Base-by-base conservation (phyloP, 2,888 invertebrate species). In the Athalia rosae region DNA sequence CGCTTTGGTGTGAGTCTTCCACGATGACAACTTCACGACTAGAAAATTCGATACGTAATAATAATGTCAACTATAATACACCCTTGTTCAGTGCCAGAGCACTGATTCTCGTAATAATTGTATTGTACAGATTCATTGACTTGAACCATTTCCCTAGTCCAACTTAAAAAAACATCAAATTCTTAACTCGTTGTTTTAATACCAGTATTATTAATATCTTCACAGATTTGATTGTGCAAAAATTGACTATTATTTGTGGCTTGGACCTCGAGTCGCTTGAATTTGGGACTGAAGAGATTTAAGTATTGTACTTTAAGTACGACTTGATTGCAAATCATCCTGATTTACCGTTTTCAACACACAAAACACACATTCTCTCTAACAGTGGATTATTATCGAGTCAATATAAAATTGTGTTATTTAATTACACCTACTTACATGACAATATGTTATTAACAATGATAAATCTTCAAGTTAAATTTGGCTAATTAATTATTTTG, bases 41-140 rank as follows among this genome's bases (percentile, higher is more conserved):
- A 77, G 77, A 77, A 61, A 62, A 76, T 76, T 71, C 71, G 15
- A n/a, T 48, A 47, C 67, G 11, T 50, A 61, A 71, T 61, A 53
- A 53, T n/a, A 69, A 61, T 77, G 45, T 11, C 77, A 45, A 59
- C 43, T 73, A 77, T 71, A 69, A 61, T 73, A 71, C 69, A 71
- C n/a, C 48, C 48, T 56, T 45, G 47, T 69, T 45, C 48, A 66
- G 48, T 64, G 47, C 48, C n/a, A 64, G n/a, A 3, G 15, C 9
- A 8, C 48, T 4, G 48, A 47, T 66, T 28, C 13, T 47, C 48
- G 13, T 64, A 64, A 47, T 13, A 28, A 15, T 66, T 48, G 7
- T n/a, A 66, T 48, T 66, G 15, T 66, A 47, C 66, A 66, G 66
- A 45, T 64, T 3, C 48, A 9, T 11, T 7, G 48, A 8, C 43